A percentile compares a stretch with the other conserved stretches of the same genome.
These are phyloP conservation scores for Exephanes ischioxanthus DNA, from an alignment of 2,888 invertebrate species.

Conservation along the genomic window DNA sequence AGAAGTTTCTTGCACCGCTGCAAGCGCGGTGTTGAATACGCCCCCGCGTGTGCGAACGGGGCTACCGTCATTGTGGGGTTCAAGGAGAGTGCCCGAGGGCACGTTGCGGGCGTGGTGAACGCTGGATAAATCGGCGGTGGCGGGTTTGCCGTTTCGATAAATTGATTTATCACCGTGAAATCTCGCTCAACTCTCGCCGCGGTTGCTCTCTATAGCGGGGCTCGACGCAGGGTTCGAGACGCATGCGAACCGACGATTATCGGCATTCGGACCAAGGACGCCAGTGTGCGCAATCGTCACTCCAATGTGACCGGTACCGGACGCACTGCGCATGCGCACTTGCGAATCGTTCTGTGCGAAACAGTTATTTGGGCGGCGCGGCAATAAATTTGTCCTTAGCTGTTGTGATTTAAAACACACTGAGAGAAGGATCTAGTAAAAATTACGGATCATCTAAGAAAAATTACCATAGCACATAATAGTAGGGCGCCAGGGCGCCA, in stretches of 20 bases:
- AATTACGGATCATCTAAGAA: too few relatives aligned
- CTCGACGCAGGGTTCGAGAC: slow-evolving; percentile 31
- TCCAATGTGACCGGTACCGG: neutral
- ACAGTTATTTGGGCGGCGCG: slow-evolving; percentile 5
- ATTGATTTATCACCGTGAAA: slow-evolving; percentile 66
- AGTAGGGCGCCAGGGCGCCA: too few relatives aligned
- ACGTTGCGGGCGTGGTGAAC: slow-evolving; percentile 68
- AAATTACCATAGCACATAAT: too few relatives aligned
- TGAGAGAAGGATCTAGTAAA: too few relatives aligned
- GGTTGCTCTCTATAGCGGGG: slow-evolving; percentile 7
- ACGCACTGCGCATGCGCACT: neutral
- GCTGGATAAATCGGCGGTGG: slow-evolving; percentile 50
- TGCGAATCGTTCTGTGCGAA: slow-evolving; percentile 28
- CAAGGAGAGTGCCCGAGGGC: slow-evolving; percentile 68
- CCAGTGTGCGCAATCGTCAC: slow-evolving; percentile 35
- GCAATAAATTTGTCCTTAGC: neutral
- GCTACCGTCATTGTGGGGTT: slow-evolving; percentile 58
- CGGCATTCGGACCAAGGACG: slow-evolving; percentile 59
- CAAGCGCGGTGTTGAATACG: slow-evolving; percentile 14
- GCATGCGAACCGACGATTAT: slow-evolving; percentile 56
- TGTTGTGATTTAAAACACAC: neutral
- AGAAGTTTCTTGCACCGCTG: slow-evolving; percentile 24
- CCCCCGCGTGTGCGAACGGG: slow-evolving; percentile 1
- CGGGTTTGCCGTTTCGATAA: slow-evolving; percentile 60
- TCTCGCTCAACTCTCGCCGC: slow-evolving; percentile 42